These are phyloP conservation scores for Chironomus riparius DNA, from an alignment of 2,888 invertebrate species.

Conservation along the genomic window DNA sequence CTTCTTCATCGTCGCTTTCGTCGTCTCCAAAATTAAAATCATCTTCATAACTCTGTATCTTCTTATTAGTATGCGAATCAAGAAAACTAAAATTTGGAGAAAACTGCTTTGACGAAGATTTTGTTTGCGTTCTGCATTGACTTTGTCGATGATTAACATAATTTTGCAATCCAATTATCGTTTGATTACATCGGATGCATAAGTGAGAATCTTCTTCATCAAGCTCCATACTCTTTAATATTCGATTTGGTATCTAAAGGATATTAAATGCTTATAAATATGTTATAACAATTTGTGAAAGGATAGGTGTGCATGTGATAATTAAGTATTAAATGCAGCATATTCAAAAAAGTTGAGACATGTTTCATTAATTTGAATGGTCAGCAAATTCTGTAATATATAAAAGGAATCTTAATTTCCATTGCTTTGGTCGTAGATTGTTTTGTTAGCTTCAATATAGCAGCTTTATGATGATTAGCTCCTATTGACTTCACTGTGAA, in stretches of 20 bases:
- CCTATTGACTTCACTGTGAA: too few relatives aligned
- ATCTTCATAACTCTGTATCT: conserved; percentile 25
- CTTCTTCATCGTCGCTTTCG: conserved; percentile 24
- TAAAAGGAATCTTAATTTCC: too few relatives aligned
- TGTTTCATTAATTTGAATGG: background rate
- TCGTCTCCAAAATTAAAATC: conserved; percentile 40
- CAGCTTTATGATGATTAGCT: too few relatives aligned
- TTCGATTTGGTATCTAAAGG: background rate
- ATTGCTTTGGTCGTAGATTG: too few relatives aligned
- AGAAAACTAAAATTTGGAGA: conserved; percentile 27
- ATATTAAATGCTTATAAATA: background rate
- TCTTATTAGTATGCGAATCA: conserved; percentile 18
- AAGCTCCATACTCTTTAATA: background rate
- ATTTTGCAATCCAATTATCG: conserved; percentile 74
- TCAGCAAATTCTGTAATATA: background rate
- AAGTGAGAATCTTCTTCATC: conserved; percentile 47
- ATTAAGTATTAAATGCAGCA: background rate
- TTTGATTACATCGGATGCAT: conserved; percentile 77
- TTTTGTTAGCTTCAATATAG: too few relatives aligned
- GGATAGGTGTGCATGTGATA: background rate
- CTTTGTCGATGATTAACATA: conserved; percentile 76
- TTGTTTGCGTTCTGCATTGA: conserved; percentile 44
- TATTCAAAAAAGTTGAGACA: background rate
- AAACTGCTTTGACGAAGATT: conserved; percentile 32
- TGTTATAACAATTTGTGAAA: background rate